Evolutionary conservation across 2,797 vertebrate species (phyloP).

Genomic region (Enteromius thamalakanensis): DNA sequence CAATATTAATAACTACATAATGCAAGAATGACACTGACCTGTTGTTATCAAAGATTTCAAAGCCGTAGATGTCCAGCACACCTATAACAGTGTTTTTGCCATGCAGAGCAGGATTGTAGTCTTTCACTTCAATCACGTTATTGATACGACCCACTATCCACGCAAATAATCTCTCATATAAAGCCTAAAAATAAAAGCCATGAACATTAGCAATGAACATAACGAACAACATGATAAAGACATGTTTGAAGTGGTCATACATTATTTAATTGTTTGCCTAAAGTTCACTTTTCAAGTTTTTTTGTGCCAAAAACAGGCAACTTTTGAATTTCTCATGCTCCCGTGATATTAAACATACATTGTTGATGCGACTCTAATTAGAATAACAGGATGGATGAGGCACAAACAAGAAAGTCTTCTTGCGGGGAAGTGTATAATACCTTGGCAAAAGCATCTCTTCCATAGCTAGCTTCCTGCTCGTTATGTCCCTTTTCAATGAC

Average conservation of each 20-base stretch:
- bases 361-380: neutral
- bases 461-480: slow-evolving; percentile 81
- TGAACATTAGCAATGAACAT: neutral
- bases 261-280: neutral
- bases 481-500: slow-evolving; percentile 89
- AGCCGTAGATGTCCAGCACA: slow-evolving; percentile 93
- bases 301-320: too few species aligned
- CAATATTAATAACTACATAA: neutral
- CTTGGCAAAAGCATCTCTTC: slow-evolving; percentile 89
- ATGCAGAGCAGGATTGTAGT: slow-evolving; percentile 83
- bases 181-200: slow-evolving; percentile 74
- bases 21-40: slow-evolving; percentile 71
- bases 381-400: neutral
- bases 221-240: neutral
- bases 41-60: slow-evolving; percentile 94
- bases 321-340: neutral
- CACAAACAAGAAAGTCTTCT: neutral
- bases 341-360: neutral
- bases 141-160: slow-evolving; percentile 92
- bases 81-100: slow-evolving; percentile 95
- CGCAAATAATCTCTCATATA: slow-evolving; percentile 90
- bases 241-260: neutral
- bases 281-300: neutral
- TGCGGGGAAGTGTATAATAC: slow-evolving; percentile 64
- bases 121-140: slow-evolving; percentile 80